Percentiles rank a stretch among this genome's conserved stretches.
Conservation (phyloP, 2,888 invertebrate genomes). For the Euproctis similis region DNA sequence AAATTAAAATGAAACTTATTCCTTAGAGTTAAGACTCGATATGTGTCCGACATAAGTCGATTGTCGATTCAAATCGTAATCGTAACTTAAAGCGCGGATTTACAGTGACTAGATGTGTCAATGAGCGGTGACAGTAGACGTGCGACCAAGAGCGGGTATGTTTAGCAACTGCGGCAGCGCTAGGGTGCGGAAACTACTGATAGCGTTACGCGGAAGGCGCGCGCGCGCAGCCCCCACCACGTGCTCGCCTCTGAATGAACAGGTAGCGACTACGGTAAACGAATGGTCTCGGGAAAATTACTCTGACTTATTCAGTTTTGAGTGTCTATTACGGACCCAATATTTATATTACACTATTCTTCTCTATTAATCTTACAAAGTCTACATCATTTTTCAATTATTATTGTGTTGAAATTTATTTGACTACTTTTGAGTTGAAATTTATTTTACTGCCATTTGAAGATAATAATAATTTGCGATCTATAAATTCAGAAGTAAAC, state of each 20-base stretch:
- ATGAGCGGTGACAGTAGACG: slow-evolving; percentile 36
- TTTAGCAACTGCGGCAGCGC: slow-evolving; percentile 67
- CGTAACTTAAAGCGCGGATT: slow-evolving; percentile 24
- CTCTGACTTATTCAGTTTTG: slow-evolving; percentile 20
- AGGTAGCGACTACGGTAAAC: slow-evolving; percentile 60
- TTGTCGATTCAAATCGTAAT: too few species aligned
- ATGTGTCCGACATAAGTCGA: slow-evolving; percentile 24
- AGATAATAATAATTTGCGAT: background rate
- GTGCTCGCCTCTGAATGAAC: slow-evolving; percentile 58
- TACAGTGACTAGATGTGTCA: slow-evolving; percentile 58
- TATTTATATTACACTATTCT: background rate
- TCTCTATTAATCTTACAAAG: too few species aligned
- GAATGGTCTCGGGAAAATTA: slow-evolving; percentile 36
- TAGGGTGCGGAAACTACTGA: slow-evolving; percentile 74
- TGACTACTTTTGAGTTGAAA: too few species aligned
- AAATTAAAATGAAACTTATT: slow-evolving; percentile 21
- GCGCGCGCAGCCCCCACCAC: slow-evolving; percentile 59
- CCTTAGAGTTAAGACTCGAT: slow-evolving; percentile 17
- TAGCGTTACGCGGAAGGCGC: slow-evolving; percentile 72
- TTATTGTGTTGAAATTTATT: too few species aligned
- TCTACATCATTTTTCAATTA: too few species aligned
- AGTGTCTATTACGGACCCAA: too few species aligned
- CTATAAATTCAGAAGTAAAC: background rate
- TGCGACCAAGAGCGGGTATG: slow-evolving; percentile 69
- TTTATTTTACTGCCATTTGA: too few species aligned